A percentile compares a stretch with the other conserved stretches of the same genome.
These are phyloP conservation scores for Valencia hispanica DNA, from an alignment of 2,797 vertebrate species.

Conservation along the genomic window DNA sequence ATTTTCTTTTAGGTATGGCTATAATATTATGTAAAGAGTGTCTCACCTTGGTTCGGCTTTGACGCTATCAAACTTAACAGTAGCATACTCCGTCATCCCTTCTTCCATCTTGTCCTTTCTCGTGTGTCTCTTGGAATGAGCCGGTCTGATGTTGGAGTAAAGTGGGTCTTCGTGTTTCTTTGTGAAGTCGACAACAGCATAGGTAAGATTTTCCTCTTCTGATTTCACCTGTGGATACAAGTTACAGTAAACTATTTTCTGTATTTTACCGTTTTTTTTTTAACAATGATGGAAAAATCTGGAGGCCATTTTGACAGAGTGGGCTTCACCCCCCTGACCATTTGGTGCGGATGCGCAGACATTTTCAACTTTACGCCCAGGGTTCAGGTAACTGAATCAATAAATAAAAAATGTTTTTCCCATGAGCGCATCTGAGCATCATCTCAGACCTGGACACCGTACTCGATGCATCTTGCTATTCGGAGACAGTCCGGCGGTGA, in stretches of 20 bases:
- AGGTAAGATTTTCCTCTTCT: neutral
- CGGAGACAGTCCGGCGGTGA: too few relatives aligned
- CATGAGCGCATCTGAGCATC: too few relatives aligned
- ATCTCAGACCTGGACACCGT: too few relatives aligned
- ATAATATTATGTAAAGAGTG: neutral
- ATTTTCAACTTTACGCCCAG: too few relatives aligned
- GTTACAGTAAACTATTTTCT: neutral
- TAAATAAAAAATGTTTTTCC: too few relatives aligned
- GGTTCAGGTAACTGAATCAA: too few relatives aligned
- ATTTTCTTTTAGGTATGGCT: neutral
- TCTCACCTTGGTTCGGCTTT: conserved; percentile 6
- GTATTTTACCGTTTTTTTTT: too few relatives aligned
- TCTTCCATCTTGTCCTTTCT: neutral
- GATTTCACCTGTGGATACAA: neutral
- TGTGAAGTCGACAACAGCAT: neutral
- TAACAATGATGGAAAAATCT: too few relatives aligned
- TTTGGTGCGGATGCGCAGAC: too few relatives aligned
- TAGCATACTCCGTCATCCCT: conserved; percentile 6
- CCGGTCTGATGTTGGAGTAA: conserved; percentile 15
- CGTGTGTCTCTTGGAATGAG: neutral
- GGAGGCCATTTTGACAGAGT: too few relatives aligned
- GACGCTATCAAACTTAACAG: conserved; percentile 9
- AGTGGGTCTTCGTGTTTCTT: conserved; percentile 11
- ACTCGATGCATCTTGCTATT: too few relatives aligned
- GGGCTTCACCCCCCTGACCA: too few relatives aligned